phyloP scores from a whole-genome alignment of 2,888 invertebrate species.

The Parapristionchus giblindavisi region DNA sequence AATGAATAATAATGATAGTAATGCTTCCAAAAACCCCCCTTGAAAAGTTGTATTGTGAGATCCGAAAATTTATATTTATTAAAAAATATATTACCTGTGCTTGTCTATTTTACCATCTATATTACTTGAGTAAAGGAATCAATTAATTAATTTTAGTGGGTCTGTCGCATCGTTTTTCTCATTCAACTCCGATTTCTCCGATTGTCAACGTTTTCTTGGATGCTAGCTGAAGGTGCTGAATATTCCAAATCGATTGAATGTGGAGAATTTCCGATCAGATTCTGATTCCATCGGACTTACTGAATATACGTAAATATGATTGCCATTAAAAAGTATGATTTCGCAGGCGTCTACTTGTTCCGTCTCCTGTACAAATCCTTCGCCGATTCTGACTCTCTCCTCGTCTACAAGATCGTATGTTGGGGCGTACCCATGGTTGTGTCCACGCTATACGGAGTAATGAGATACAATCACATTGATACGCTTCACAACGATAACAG shows the following conservation, averaged over 20 bases:
- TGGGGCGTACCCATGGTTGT: slow-evolving; percentile 72
- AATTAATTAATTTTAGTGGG: slow-evolving; percentile 48
- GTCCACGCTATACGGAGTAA: slow-evolving; percentile 68
- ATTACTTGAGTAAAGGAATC: not conserved
- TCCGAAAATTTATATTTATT: slow-evolving; percentile 39
- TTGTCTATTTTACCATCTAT: not conserved
- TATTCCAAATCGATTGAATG: not conserved
- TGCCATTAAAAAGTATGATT: not conserved
- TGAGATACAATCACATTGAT: slow-evolving; percentile 66
- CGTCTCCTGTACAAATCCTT: slow-evolving; percentile 71
- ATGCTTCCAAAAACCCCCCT: too few relatives aligned
- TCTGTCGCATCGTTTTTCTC: slow-evolving; percentile 62
- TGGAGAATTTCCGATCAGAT: not conserved
- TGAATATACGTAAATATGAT: not conserved
- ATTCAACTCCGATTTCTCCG: slow-evolving; percentile 70
- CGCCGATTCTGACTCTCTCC: slow-evolving; percentile 69
- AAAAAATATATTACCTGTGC: too few relatives aligned
- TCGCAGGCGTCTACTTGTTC: slow-evolving; percentile 71
- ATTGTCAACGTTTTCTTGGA: slow-evolving; percentile 73
- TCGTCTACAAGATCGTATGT: slow-evolving; percentile 72
- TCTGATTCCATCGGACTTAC: not conserved
- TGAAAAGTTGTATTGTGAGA: too few relatives aligned
- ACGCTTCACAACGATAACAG: not conserved
- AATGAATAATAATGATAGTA: too few relatives aligned
- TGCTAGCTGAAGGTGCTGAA: slow-evolving; percentile 71